Evolutionary conservation across 2,888 invertebrate species (phyloP), one percentile per base, ranked within the genome.

Genomic region (Drosophila longiperda): DNA sequence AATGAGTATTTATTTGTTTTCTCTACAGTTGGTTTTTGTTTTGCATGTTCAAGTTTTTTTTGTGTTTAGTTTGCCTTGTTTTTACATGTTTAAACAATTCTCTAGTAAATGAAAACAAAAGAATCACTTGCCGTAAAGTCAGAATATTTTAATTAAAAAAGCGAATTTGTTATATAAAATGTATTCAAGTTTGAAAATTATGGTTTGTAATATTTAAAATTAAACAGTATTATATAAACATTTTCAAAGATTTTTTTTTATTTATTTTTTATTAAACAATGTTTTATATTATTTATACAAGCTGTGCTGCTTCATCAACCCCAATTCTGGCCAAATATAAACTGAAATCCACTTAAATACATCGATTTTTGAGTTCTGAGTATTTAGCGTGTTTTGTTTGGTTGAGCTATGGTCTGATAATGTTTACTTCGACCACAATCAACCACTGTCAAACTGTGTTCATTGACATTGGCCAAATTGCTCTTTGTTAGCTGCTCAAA

Each of bases 401-500:
- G 2, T 23, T 23, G 8, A 8, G 23, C 15, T 15, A 15, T 45
- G 23, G 23, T 45, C 45, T 23, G 20, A 45, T 2, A 23, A 45
- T 23, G 4, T 23, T 20, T 5, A 32, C 23, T 42, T 15, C 11
- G 11, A 9, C 7, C 45, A 32, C 11, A 11, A 23, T 11, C 45
- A 1, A 1, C 26, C 71, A 29, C 23, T 57, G 66, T 50, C 77
- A 29, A 61, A 64, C 63, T 64, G 32, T 48, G 11, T 38, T 20
- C 29, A 59, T 50, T 52, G 32, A 40, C 40, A 33, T 59, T 68
- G 68, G 12, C 69, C 59, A 69, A 76, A 74, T 62, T 74, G 59
- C 61, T 79, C 64, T 61, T 75, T 75, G 80, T 60, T 75, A 36
- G 45, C 61, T 61, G 15, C 29, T 29, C 5, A 29, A 6, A 29